phyloP scores from a whole-genome alignment of 2,888 invertebrate genomes.

The Artemia sinica region DNA sequence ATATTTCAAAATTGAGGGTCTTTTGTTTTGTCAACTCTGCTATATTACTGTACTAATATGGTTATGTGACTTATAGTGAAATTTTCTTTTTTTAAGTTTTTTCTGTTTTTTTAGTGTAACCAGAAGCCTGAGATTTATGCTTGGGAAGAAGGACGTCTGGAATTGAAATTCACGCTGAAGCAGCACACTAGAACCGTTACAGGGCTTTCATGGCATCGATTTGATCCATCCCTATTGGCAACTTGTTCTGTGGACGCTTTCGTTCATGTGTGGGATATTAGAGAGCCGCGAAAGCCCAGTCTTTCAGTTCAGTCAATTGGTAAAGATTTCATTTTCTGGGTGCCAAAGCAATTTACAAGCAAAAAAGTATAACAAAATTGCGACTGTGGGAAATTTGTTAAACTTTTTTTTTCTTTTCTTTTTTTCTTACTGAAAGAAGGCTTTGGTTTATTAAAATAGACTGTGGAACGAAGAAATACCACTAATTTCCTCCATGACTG shows the following conservation, averaged over 20 bases:
- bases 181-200: conserved; percentile 71
- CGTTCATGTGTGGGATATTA: conserved; percentile 80
- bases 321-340: conserved; percentile 30
- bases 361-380: too few species aligned
- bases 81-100: background rate
- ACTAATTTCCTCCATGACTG: too few species aligned
- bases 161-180: conserved; percentile 50
- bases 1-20: too few species aligned
- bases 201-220: conserved; percentile 78
- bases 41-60: too few species aligned
- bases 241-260: conserved; percentile 87
- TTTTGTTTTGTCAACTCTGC: too few species aligned
- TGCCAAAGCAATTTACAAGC: too few species aligned
- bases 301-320: conserved; percentile 73
- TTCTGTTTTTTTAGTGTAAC: conserved; percentile 47
- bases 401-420: too few species aligned
- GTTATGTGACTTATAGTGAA: too few species aligned
- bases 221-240: conserved; percentile 54
- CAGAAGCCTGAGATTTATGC: conserved; percentile 69
- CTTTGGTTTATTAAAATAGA: too few species aligned
- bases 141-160: conserved; percentile 51
- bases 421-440: too few species aligned
- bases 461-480: too few species aligned
- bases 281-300: conserved; percentile 64
- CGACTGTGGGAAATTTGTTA: too few species aligned